Evolutionary conservation across 2,113 vertebrate genomes (phyloP), one percentile per base, ranked within the genome.

Genomic region (Papio anubis): DNA sequence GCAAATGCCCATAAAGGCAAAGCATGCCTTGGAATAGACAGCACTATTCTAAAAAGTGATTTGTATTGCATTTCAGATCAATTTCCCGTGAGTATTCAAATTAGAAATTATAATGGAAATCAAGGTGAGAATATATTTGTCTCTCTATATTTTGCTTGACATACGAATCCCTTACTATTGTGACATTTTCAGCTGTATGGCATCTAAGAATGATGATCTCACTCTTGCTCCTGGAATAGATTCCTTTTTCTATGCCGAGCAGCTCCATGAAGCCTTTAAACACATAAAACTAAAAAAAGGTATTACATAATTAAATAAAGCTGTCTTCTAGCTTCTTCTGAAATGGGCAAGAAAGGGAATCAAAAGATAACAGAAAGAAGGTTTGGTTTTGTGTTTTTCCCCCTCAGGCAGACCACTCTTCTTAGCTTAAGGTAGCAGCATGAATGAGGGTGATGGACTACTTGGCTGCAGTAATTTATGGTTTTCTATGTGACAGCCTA

Each of bases 391-490:
- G 27, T 68, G 20, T 4, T 90, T 85, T 66, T 48, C 3, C 20
- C 43, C 50, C 32, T 57, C 11, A 73, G 98, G 97, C 98, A 97
- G 97, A 96, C 97, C 97, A 97, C 97, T 98, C 97, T 97, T 96
- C 73, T 96, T 89, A 90, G 97, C 50, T 81, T 96, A 98, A 96
- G 97, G 95, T 93, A 25, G 32, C 4, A 18, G 82, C 91, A 93
- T 73, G 97, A 98, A 95, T 96, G 97, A 98, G 93, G 98, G 93
- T 98, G 98, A 98, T 98, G 94, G 96, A 97, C 96, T 96, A 88
- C 98, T 98, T 98, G 98, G 98, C 97, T 97, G 97, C 94, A 94
- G 75, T 98, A 97, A 98, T 98, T 99, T 98, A 98, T 98, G 96
- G 92, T 95, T 81, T 98, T 98, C 96, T 97, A 92, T 98, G 94